Evolutionary conservation across 2,888 invertebrate genomes (phyloP).

Genomic region (Tetragnatha montana): DNA sequence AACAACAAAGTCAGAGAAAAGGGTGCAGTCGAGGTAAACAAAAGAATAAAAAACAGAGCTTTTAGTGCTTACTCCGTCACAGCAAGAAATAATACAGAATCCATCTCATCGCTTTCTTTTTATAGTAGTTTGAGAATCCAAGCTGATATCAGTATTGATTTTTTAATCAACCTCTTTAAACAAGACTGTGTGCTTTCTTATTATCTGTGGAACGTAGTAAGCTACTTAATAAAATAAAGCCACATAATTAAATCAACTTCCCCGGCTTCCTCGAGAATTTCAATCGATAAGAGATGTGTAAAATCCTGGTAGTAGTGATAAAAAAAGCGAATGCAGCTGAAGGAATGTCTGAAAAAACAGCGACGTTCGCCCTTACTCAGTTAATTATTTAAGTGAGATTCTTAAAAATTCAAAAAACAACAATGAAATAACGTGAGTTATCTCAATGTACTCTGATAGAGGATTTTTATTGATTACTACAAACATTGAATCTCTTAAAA

Average conservation of each 20-base stretch:
- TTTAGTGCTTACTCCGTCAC: no score
- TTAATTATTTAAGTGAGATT: background rate
- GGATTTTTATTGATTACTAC: no score
- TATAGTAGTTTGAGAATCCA: no score
- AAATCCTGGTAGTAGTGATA: background rate
- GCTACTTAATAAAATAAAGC: conserved; percentile 22
- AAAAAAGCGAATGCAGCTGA: background rate
- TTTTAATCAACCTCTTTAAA: conserved; percentile 17
- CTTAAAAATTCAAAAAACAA: no score
- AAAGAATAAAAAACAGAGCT: no score
- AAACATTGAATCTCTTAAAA: no score
- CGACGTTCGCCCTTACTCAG: background rate
- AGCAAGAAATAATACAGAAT: no score
- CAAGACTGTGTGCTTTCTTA: conserved; percentile 12
- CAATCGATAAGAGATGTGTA: background rate
- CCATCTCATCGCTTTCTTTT: no score
- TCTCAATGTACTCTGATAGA: no score
- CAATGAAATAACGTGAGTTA: no score
- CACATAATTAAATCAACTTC: conserved; percentile 8
- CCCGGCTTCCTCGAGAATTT: background rate
- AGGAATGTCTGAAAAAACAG: background rate
- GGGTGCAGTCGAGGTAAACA: no score
- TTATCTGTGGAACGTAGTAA: background rate
- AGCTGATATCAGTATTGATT: conserved; percentile 11
- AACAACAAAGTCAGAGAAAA: no score